These are phyloP conservation scores for Paracanthobrama guichenoti DNA, from an alignment of 2,113 vertebrate genomes.

Conservation along the genomic window DNA sequence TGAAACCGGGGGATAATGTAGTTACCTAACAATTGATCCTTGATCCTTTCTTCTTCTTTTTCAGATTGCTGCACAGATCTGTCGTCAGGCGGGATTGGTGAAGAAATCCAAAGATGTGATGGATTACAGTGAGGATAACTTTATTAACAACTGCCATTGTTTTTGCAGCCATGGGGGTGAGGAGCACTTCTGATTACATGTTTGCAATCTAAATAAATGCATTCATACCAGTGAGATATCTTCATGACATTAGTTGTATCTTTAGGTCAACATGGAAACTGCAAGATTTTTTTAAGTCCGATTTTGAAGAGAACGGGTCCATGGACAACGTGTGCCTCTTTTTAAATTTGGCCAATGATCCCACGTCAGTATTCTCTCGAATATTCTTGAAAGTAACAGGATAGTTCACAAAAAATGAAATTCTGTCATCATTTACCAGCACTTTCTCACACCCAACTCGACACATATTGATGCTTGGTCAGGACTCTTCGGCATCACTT, in stretches of 20 bases:
- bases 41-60: neutral
- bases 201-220: neutral
- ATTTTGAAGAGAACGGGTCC: constrained; percentile 91
- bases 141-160: constrained; percentile 90
- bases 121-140: constrained; percentile 88
- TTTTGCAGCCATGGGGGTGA: constrained; percentile 91
- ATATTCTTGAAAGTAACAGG: neutral
- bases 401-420: too few species aligned
- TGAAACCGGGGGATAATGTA: too few species aligned
- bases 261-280: constrained; percentile 90
- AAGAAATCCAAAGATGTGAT: constrained; percentile 90
- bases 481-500: too few species aligned
- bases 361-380: constrained; percentile 77
- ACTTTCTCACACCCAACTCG: too few species aligned
- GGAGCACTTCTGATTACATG: constrained; percentile 46
- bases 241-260: neutral
- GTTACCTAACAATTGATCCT: neutral
- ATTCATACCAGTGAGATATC: neutral
- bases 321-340: constrained; percentile 92
- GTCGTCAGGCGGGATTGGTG: constrained; percentile 88
- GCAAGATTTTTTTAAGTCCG: constrained; percentile 89
- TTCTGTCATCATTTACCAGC: too few species aligned
- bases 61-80: constrained; percentile 90
- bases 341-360: constrained; percentile 88
- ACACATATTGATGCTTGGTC: too few species aligned